Evolutionary conservation across 2,888 invertebrate genomes (phyloP).

Genomic region (Drosophila mimica): DNA sequence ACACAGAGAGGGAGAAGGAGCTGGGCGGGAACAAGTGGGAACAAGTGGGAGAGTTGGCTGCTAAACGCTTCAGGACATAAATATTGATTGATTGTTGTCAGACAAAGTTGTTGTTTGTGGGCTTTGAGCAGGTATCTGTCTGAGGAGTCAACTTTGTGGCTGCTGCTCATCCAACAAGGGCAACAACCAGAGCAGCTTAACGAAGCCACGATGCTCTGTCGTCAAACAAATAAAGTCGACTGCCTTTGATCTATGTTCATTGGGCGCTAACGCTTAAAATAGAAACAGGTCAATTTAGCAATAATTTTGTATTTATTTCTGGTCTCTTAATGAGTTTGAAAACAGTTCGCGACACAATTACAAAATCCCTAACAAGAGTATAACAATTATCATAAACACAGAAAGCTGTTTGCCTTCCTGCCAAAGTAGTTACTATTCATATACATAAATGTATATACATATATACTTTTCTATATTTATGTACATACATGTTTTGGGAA

Average conservation of each 20-base stretch:
- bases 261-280: not conserved
- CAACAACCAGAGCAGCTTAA: slow-evolving; percentile 14
- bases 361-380: not conserved
- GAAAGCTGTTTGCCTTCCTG: slow-evolving; percentile 20
- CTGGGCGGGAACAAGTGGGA: slow-evolving; percentile 10
- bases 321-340: not conserved
- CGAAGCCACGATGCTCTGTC: slow-evolving; percentile 35
- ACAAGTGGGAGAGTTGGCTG: slow-evolving; percentile 53
- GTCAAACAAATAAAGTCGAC: not conserved
- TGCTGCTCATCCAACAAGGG: slow-evolving; percentile 45
- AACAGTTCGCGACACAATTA: not conserved
- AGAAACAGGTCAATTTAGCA: not conserved
- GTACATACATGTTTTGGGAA: slow-evolving; percentile 48
- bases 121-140: slow-evolving; percentile 46
- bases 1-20: not conserved
- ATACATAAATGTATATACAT: slow-evolving; percentile 3
- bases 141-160: slow-evolving; percentile 74
- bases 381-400: slow-evolving; percentile 9
- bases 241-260: not conserved
- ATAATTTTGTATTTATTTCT: not conserved
- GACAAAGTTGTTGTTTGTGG: slow-evolving; percentile 34
- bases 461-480: not conserved
- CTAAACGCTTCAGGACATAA: slow-evolving; percentile 72
- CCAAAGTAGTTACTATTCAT: slow-evolving; percentile 54
- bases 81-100: slow-evolving; percentile 81